Evolutionary conservation across 2,888 invertebrate species (phyloP), one percentile per base, ranked within the genome.

Genomic region (Drosophila merina): DNA sequence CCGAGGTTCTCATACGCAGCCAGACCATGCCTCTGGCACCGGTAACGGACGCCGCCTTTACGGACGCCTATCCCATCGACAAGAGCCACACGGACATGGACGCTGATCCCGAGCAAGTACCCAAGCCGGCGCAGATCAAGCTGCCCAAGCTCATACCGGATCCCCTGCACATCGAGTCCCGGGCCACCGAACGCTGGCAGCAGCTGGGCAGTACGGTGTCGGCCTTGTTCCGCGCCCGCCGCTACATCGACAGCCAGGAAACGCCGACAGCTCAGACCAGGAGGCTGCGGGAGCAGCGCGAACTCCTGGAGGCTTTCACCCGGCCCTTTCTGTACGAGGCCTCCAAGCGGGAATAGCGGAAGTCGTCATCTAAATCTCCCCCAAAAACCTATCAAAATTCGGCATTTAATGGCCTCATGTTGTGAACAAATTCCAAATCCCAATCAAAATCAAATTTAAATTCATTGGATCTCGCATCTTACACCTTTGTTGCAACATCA

Each of bases 301-400:
- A 86, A 25, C 58, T 81, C 8, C 59, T 86, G n/a, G 86, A 83
- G 52, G 42, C 68, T 6, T 81, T 81, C 33, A 81, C 87, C 8
- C 63, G 80, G 3, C 80, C 85, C 8, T 80, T 86, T n/a, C 57
- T 84, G 6, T 71, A 50, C 9, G 79, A 78, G 45, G 48, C 70
- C 1, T 3, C 14, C 30, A 56, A 48, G 25, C 36, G 54, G 25
- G 50, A 70, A 4, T 60, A 44, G 25, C 47, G n/a, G 26, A 12
- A n/a, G 30, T 10, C 12, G 4, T 1, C 14, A 42, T 10, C 33
- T 14, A 33, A n/a, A 3, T 26, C 31, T 12, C 44, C 48, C 7
- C 1, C n/a, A 6, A 3, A 10, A 10, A 14, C 14, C 14, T 9
- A 20, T 33, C n/a, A 10, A 63, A 62, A 49, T 49, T 49, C 10